Evolutionary conservation across 2,888 invertebrate species (phyloP).

Genomic region (Branchellion lobata): DNA sequence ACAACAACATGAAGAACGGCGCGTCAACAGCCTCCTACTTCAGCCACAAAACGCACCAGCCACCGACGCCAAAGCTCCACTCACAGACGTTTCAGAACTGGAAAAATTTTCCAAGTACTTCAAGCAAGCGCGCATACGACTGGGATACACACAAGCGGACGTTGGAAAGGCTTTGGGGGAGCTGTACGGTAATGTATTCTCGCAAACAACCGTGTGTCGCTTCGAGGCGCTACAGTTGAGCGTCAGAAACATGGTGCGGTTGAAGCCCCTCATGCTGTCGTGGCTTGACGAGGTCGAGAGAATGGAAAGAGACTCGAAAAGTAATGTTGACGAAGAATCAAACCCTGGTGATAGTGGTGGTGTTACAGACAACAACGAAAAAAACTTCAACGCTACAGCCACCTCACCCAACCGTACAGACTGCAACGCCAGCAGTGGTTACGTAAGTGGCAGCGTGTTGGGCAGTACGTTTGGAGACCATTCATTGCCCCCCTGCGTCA

Average conservation of each 20-base stretch:
- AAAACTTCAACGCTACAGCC: background rate
- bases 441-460: background rate
- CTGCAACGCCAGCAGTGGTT: background rate
- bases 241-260: constrained; percentile 99
- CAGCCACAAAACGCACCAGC: background rate
- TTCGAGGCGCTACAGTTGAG: constrained; percentile 97
- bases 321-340: background rate
- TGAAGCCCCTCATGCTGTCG: constrained; percentile 95
- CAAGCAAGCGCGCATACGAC: constrained; percentile 95
- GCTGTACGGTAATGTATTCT: constrained; percentile 97
- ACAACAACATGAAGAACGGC: too few species aligned
- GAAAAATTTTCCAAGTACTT: constrained; percentile 99
- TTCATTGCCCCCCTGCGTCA: background rate
- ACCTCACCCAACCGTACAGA: background rate
- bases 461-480: background rate
- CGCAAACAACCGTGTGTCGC: constrained; percentile 98
- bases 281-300: constrained; percentile 97
- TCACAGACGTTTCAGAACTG: constrained; percentile 71
- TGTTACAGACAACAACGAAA: constrained; percentile 1
- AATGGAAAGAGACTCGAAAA: background rate
- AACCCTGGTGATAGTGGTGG: background rate
- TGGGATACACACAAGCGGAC: constrained; percentile 97
- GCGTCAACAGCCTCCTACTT: background rate
- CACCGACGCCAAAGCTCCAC: background rate
- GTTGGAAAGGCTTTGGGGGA: constrained; percentile 96